A percentile compares a stretch with the other conserved stretches of the same genome.
These are phyloP conservation scores for Caenorhabditis afra DNA, from an alignment of 2,888 invertebrate genomes.

Conservation along the genomic window DNA sequence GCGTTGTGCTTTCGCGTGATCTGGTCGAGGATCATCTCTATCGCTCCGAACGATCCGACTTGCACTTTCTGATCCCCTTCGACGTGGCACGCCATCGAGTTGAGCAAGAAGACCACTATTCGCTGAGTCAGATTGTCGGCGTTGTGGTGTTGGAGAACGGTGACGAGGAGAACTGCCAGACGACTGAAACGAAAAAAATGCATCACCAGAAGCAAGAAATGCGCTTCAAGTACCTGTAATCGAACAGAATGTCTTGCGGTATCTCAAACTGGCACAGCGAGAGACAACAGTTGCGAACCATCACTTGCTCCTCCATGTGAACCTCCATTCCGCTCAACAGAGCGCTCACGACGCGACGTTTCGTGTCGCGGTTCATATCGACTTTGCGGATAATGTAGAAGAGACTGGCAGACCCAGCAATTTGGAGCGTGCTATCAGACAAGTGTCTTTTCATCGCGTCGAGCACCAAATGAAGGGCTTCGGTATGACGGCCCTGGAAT, in stretches of 20 bases:
- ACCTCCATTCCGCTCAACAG: slow-evolving; percentile 77
- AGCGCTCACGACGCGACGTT: slow-evolving; percentile 74
- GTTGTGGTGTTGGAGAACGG: slow-evolving; percentile 77
- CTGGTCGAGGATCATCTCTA: slow-evolving; percentile 89
- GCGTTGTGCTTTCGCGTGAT: slow-evolving; percentile 89
- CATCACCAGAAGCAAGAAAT: too few relatives aligned
- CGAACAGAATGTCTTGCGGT: slow-evolving; percentile 88
- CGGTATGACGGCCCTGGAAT: slow-evolving; percentile 66
- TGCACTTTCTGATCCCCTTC: slow-evolving; percentile 93
- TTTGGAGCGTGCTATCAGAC: slow-evolving; percentile 91
- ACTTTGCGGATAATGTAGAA: slow-evolving; percentile 75
- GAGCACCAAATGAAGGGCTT: slow-evolving; percentile 85
- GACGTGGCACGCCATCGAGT: slow-evolving; percentile 96
- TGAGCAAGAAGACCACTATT: slow-evolving; percentile 93
- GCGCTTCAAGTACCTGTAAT: slow-evolving; percentile 72
- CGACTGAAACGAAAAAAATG: slow-evolving; percentile 73
- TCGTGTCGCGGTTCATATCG: slow-evolving; percentile 76
- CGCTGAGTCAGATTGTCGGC: slow-evolving; percentile 92
- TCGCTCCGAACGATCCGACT: slow-evolving; percentile 91
- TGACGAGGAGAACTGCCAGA: slow-evolving; percentile 76
- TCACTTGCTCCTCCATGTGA: slow-evolving; percentile 82
- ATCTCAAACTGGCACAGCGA: slow-evolving; percentile 95
- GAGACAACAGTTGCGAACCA: slow-evolving; percentile 96
- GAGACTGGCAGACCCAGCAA: slow-evolving; percentile 81
- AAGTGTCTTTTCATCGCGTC: slow-evolving; percentile 92